Evolutionary conservation across 2,113 vertebrate species (phyloP).

Genomic region (Dendropsophus ebraccatus): DNA sequence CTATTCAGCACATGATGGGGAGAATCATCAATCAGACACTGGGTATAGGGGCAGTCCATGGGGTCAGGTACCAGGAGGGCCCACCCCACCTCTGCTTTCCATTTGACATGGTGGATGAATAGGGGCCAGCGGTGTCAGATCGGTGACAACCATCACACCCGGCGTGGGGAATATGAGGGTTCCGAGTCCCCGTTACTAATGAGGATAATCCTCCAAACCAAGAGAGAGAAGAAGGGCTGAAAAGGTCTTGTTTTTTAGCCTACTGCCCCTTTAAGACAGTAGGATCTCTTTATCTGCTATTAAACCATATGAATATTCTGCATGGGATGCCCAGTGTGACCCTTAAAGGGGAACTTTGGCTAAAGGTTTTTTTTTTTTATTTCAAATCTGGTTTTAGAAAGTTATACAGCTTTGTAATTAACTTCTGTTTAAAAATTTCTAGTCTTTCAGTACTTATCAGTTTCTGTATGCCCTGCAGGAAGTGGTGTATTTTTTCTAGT

Average conservation of each 20-base stretch:
- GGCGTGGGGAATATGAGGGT: background rate
- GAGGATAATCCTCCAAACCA: background rate
- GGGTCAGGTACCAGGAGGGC: slow-evolving; percentile 60
- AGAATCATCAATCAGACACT: slow-evolving; percentile 51
- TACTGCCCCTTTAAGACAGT: background rate
- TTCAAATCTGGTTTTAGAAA: no score
- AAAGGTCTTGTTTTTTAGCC: background rate
- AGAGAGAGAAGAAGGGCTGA: background rate
- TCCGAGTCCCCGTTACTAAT: background rate
- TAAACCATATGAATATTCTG: no score
- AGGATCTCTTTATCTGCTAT: no score
- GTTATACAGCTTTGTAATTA: no score
- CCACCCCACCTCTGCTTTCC: slow-evolving; percentile 67
- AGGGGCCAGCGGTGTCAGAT: slow-evolving; percentile 7
- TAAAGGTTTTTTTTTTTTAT: no score
- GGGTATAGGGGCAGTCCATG: slow-evolving; percentile 60
- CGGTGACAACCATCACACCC: background rate
- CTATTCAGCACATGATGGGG: background rate
- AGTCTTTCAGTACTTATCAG: no score
- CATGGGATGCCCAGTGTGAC: no score
- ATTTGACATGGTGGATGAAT: slow-evolving; percentile 61
- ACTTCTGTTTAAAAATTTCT: no score
- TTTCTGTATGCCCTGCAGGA: no score
- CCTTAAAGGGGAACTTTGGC: no score
- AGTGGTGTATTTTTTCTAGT: no score